These are phyloP conservation scores for Cantharis lateralis DNA, from an alignment of 2,888 invertebrate genomes.

Conservation along the genomic window DNA sequence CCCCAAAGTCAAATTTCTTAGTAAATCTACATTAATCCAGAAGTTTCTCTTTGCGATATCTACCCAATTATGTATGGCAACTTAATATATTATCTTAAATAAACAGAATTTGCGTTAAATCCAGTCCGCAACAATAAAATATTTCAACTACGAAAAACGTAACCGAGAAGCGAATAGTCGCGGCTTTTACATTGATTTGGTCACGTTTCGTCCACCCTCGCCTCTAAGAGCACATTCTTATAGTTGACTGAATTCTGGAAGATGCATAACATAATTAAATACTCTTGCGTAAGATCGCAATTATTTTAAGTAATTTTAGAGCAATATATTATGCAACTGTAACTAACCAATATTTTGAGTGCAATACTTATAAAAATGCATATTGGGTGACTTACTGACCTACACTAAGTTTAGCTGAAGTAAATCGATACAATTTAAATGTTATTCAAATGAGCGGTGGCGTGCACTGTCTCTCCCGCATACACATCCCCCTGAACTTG, in stretches of 20 bases:
- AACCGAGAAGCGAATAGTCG: constrained; percentile 32
- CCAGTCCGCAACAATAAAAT: background rate
- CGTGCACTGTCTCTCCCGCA: constrained; percentile 38
- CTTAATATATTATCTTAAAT: constrained; percentile 14
- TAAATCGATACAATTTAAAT: constrained; percentile 46
- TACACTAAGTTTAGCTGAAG: constrained; percentile 42
- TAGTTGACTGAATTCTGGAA: constrained; percentile 11
- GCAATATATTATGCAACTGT: background rate
- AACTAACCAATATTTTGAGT: constrained; percentile 14
- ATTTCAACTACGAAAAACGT: constrained; percentile 33
- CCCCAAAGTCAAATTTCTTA: constrained; percentile 36
- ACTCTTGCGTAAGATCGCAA: background rate
- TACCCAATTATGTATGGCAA: background rate
- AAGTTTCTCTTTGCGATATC: background rate
- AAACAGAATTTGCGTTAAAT: constrained; percentile 9
- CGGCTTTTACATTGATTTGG: constrained; percentile 47
- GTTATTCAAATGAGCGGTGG: constrained; percentile 45
- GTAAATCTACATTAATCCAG: constrained; percentile 32
- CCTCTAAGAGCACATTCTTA: constrained; percentile 32
- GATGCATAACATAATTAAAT: constrained; percentile 31
- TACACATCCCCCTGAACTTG: constrained; percentile 40
- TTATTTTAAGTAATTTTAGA: background rate
- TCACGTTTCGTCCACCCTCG: constrained; percentile 41
- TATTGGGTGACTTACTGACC: constrained; percentile 40
- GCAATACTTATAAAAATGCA: constrained; percentile 37